Percentiles rank a stretch among this genome's conserved stretches.
Conservation (phyloP, 1,140 invertebrate genomes). For the Chelonus insularis region DNA sequence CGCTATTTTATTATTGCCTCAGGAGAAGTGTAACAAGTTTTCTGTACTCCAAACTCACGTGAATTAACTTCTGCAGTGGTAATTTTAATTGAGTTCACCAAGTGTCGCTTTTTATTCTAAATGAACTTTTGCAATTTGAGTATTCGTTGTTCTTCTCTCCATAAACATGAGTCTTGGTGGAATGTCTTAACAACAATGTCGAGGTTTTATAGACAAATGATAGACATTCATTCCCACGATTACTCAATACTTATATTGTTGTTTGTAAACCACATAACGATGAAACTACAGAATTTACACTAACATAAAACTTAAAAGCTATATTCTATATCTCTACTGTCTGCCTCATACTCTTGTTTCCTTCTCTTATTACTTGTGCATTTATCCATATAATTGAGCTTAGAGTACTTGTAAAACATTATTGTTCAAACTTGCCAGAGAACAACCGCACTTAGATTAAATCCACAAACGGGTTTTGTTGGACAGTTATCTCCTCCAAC, state of each 20-base stretch:
- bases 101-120: too few relatives aligned
- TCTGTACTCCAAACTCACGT: background rate
- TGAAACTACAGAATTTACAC: slow-evolving; percentile 6
- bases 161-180: too few relatives aligned
- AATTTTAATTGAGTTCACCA: too few relatives aligned
- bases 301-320: too few relatives aligned
- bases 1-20: slow-evolving; percentile 39
- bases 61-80: too few relatives aligned
- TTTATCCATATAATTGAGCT: background rate
- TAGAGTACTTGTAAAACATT: background rate
- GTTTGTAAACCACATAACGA: slow-evolving; percentile 19
- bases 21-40: slow-evolving; percentile 7
- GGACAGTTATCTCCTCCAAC: too few relatives aligned
- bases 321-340: background rate
- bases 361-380: background rate
- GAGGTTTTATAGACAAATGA: background rate
- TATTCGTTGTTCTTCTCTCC: too few relatives aligned
- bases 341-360: background rate
- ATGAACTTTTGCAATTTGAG: too few relatives aligned
- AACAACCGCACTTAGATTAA: background rate
- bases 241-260: slow-evolving; percentile 13
- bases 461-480: background rate
- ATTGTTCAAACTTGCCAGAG: background rate
- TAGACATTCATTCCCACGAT: background rate
- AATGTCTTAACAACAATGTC: too few relatives aligned